Base-by-base conservation (phyloP, 2,797 vertebrate genomes). In the Morus bassanus region DNA sequence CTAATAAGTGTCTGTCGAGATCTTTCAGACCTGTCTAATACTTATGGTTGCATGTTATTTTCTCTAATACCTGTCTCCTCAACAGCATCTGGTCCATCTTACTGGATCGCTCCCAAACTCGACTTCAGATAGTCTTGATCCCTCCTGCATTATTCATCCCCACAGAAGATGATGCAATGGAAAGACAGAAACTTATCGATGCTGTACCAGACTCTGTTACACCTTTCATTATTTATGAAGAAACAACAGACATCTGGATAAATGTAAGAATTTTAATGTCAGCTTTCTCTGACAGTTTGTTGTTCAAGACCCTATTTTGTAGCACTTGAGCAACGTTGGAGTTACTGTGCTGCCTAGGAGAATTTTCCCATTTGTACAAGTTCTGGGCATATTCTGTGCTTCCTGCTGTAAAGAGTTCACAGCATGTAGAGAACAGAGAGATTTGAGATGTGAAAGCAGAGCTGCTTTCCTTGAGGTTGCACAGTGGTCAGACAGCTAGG, bases 221-320 rank as follows among this genome's bases (percentile, higher is more conserved):
- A 4, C 98, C 98, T 64, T 96, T 98, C 82, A 98, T 98, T 94
- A 97, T 98, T 96, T 98, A 98, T 88, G 98, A 98, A 95, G 98
- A 98, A 95, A 98, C 96, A 24, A 98, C 98, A 88, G 98, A 98
- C 85, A 97, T 98, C 96, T 98, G 98, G 98, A 98, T 98, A 97
- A 98, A 98, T 63, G 98, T 98, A 98, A 92, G 98, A n/a, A 88
- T 94, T 72, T 85, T 59, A 91, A 92, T 91, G 88, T 89, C 88
- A 39, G 23, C 70, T 54, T 75, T 53, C 64, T 95, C 43, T 75
- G 67, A 35, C 54, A 43, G 64, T 82, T 95, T 41, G 57, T 65
- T 54, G 25, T 81, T 78, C 27, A 25, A 81, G 56, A 37, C 45
- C 31, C 5, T 64, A 1, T 45, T 37, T 37, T 57, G 59, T 53